A percentile compares a stretch with the other conserved stretches of the same genome.
These are phyloP conservation scores for Heterodera filipjevi DNA, from an alignment of 2,888 invertebrate genomes.

Conservation along the genomic window DNA sequence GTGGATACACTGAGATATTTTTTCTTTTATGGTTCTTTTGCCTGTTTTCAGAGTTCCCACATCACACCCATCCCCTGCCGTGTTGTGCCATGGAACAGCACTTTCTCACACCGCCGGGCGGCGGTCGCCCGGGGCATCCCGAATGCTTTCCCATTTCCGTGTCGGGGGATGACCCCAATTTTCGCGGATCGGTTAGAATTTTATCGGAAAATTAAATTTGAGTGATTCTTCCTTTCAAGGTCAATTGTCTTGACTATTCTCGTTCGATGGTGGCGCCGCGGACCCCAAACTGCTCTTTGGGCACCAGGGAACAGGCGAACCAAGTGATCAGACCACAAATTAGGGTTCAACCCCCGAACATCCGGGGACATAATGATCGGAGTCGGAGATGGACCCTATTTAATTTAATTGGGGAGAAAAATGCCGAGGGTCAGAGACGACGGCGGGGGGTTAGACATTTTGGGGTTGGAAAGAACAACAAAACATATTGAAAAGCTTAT, in stretches of 20 bases:
- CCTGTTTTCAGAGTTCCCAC: background rate
- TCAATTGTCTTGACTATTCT: slow-evolving; percentile 55
- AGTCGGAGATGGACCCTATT: no score
- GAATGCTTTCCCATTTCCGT: slow-evolving; percentile 40
- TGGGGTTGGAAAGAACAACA: no score
- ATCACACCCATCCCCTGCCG: slow-evolving; percentile 21
- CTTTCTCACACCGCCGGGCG: background rate
- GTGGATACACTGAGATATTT: no score
- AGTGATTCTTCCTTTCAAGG: background rate
- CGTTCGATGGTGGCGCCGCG: slow-evolving; percentile 52
- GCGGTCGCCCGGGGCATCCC: slow-evolving; percentile 31
- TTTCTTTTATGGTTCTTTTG: no score
- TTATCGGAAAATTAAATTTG: background rate
- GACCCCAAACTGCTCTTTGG: slow-evolving; percentile 48
- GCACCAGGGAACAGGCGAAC: slow-evolving; percentile 83
- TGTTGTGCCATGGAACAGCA: slow-evolving; percentile 29
- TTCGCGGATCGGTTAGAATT: slow-evolving; percentile 40
- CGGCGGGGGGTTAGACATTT: no score
- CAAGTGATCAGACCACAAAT: slow-evolving; percentile 72
- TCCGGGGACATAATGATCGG: no score
- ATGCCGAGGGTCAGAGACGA: no score
- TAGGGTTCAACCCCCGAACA: no score
- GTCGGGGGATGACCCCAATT: slow-evolving; percentile 32
- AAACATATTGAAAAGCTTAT: background rate
- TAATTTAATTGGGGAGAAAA: no score